A percentile compares a stretch with the other conserved stretches of the same genome.
Conservation (phyloP, 2,888 invertebrate genomes). For the Xiphydria camelus region DNA sequence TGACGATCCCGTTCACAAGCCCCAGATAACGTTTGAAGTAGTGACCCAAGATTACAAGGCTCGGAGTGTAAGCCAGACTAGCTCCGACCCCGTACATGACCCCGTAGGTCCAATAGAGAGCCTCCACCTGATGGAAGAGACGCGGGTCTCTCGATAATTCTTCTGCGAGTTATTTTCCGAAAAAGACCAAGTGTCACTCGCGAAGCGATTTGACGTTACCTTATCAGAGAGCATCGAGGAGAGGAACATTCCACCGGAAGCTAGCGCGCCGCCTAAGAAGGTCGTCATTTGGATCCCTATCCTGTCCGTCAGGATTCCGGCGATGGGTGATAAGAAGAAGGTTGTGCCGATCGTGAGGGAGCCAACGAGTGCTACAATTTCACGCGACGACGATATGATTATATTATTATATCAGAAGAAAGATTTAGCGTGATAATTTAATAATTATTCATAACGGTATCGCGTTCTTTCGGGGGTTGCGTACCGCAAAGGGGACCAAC, state of each 20-base stretch:
- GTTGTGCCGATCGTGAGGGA: slow-evolving; percentile 86
- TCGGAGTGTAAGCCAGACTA: slow-evolving; percentile 89
- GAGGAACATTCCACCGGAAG: slow-evolving; percentile 75
- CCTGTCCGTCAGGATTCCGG: slow-evolving; percentile 83
- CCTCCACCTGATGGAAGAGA: slow-evolving; percentile 63
- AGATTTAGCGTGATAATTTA: too few relatives aligned
- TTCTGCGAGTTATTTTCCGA: too few relatives aligned
- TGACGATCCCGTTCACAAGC: slow-evolving; percentile 86
- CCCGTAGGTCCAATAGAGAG: slow-evolving; percentile 85
- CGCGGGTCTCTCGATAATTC: too few relatives aligned
- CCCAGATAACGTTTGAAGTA: slow-evolving; percentile 87
- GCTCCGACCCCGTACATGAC: slow-evolving; percentile 87
- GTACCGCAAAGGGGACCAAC: too few relatives aligned
- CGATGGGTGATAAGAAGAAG: slow-evolving; percentile 84
- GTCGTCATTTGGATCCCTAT: slow-evolving; percentile 85
- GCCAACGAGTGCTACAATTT: slow-evolving; percentile 89
- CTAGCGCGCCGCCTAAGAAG: slow-evolving; percentile 79
- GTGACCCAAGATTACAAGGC: slow-evolving; percentile 88
- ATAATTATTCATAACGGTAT: too few relatives aligned
- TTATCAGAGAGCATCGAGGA: slow-evolving; percentile 74
- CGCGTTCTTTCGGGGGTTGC: too few relatives aligned
- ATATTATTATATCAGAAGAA: too few relatives aligned
- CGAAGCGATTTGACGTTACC: slow-evolving; percentile 35
- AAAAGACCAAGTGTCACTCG: too few relatives aligned
- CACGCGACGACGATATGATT: too few relatives aligned